Evolutionary conservation across 1,140 invertebrate species (phyloP).

Genomic region (Papilio polytes): DNA sequence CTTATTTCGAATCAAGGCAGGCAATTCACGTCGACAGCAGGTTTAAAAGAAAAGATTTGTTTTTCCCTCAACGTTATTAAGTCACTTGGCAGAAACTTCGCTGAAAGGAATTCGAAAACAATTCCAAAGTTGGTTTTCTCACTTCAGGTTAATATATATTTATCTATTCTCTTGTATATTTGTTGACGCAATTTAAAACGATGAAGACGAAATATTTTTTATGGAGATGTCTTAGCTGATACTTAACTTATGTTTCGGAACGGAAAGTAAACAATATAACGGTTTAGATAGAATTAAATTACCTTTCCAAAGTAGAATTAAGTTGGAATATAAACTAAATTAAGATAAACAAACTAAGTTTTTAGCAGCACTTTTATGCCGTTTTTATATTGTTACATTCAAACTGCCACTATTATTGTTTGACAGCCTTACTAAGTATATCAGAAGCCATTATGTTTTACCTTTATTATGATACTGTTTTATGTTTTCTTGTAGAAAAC

Average conservation of each 20-base stretch:
- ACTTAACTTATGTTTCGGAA: not conserved
- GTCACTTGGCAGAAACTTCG: conserved; percentile 32
- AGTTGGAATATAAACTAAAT: no score
- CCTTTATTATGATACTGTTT: conserved; percentile 25
- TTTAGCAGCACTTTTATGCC: not conserved
- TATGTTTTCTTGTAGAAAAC: conserved; percentile 30
- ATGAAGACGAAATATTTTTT: not conserved
- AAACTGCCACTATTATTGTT: not conserved
- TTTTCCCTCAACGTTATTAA: conserved; percentile 35
- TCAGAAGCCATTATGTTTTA: not conserved
- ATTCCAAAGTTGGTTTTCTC: conserved; percentile 25
- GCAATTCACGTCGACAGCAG: not conserved
- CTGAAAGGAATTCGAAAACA: conserved; percentile 34
- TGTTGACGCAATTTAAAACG: conserved; percentile 3
- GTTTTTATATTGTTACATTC: not conserved
- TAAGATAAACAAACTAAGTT: not conserved
- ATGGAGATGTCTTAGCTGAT: not conserved
- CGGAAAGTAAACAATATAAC: not conserved
- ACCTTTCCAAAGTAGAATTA: no score
- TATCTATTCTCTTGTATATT: conserved; percentile 26
- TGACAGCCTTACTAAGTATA: not conserved
- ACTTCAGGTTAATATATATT: conserved; percentile 35
- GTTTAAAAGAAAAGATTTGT: conserved; percentile 32
- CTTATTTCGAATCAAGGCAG: conserved; percentile 16
- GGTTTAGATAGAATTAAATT: not conserved